Percentiles rank a stretch among this genome's conserved stretches.
Conservation (phyloP, 2,113 vertebrate species). For the Tychaedon coryphoeus region DNA sequence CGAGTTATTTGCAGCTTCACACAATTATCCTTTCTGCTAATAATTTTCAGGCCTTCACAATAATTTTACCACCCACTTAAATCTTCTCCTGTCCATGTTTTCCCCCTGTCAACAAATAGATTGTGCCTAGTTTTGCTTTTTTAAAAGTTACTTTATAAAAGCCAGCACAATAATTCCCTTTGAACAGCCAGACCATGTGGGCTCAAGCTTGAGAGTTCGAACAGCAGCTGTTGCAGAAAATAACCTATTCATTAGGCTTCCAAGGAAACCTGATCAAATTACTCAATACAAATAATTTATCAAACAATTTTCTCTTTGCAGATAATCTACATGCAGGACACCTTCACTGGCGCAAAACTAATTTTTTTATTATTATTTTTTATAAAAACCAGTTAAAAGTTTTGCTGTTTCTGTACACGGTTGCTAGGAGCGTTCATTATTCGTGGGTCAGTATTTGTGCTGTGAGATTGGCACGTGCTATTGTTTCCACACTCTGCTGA, state of each 20-base stretch:
- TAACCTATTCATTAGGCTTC: conserved; percentile 48
- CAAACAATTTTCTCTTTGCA: conserved; percentile 12
- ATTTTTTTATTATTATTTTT: neutral
- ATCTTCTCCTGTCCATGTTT: neutral
- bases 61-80: neutral
- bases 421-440: conserved; percentile 5
- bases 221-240: conserved; percentile 55
- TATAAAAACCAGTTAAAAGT: neutral
- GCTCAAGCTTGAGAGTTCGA: conserved; percentile 19
- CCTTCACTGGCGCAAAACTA: neutral
- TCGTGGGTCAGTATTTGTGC: conserved; percentile 4
- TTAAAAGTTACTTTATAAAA: neutral
- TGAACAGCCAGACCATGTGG: conserved; percentile 12
- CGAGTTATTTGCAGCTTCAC: neutral
- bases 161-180: neutral
- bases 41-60: neutral
- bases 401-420: neutral
- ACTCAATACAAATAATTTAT: conserved; percentile 60
- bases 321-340: neutral
- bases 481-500: conserved; percentile 14
- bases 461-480: neutral
- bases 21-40: neutral
- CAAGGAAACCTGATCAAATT: conserved; percentile 40
- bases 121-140: neutral
- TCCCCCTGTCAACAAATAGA: neutral